Evolutionary conservation across 2,797 vertebrate species (phyloP).

Genomic region (Martes flavigula): DNA sequence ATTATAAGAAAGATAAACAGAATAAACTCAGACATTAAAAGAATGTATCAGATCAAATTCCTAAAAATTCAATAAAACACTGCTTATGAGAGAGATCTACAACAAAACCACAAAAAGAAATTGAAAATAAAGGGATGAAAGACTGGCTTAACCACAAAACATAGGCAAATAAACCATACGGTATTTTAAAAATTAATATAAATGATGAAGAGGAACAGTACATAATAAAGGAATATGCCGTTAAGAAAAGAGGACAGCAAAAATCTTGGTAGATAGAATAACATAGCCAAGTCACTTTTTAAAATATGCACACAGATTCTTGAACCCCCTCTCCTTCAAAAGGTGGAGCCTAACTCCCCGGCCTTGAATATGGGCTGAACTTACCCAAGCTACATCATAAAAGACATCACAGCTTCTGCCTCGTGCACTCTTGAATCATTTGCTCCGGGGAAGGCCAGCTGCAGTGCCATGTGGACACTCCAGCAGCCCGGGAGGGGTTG

Average conservation of each 20-base stretch:
- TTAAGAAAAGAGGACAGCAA: not conserved
- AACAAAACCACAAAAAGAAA: not conserved
- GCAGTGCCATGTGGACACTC: accelerated
- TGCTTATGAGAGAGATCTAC: not conserved
- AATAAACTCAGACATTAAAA: not conserved
- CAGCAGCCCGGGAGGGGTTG: not conserved
- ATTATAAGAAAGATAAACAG: not conserved
- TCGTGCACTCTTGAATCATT: not conserved
- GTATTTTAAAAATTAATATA: not conserved
- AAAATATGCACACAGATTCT: not conserved
- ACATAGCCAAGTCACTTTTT: not conserved
- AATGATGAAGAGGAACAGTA: not conserved
- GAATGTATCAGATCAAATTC: not conserved
- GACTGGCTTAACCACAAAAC: not conserved
- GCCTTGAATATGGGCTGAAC: not conserved
- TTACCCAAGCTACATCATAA: not conserved
- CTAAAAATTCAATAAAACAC: not conserved
- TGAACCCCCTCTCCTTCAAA: not conserved
- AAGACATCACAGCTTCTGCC: not conserved
- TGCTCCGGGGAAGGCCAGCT: not conserved
- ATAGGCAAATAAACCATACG: not conserved
- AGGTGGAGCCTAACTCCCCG: not conserved
- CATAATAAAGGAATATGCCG: not conserved
- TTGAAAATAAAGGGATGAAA: conserved; percentile 4
- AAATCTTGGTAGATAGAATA: not conserved